Percentiles rank a stretch among this genome's conserved stretches.
Evolutionary conservation across 2,888 invertebrate genomes (phyloP).

Genomic region (Pammene aurita): DNA sequence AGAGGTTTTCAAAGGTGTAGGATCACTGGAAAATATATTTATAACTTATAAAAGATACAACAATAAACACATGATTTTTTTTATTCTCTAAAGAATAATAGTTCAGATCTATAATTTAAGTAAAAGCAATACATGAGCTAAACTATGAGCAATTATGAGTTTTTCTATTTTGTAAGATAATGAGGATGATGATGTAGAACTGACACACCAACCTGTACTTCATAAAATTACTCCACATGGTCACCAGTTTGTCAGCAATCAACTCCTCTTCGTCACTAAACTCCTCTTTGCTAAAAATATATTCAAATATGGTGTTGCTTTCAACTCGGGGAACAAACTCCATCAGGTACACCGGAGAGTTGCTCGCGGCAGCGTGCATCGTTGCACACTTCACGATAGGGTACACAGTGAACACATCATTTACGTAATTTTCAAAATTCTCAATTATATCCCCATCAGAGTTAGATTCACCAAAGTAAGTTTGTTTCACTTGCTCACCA

Average conservation of each 20-base stretch:
- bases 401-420: conserved; percentile 65
- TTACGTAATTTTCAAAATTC: conserved; percentile 62
- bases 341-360: conserved; percentile 64
- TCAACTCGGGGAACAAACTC: conserved; percentile 50
- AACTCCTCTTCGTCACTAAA: conserved; percentile 48
- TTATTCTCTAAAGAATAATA: no score
- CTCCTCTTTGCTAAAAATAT: conserved; percentile 53
- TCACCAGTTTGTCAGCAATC: conserved; percentile 53
- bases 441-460: conserved; percentile 46
- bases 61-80: no score
- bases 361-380: conserved; percentile 58
- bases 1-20: conserved; percentile 67
- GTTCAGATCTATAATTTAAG: no score
- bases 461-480: conserved; percentile 60
- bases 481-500: conserved; percentile 62
- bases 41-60: no score
- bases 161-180: no score
- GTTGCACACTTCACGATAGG: conserved; percentile 64
- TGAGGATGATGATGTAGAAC: conserved; percentile 31
- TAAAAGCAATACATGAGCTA: no score
- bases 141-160: no score
- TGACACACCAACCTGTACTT: conserved; percentile 70
- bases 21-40: conserved; percentile 62
- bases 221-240: conserved; percentile 66
- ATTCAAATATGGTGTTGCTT: conserved; percentile 55